Base-by-base conservation (phyloP, 1,140 invertebrate genomes). In the Wasmannia auropunctata region DNA sequence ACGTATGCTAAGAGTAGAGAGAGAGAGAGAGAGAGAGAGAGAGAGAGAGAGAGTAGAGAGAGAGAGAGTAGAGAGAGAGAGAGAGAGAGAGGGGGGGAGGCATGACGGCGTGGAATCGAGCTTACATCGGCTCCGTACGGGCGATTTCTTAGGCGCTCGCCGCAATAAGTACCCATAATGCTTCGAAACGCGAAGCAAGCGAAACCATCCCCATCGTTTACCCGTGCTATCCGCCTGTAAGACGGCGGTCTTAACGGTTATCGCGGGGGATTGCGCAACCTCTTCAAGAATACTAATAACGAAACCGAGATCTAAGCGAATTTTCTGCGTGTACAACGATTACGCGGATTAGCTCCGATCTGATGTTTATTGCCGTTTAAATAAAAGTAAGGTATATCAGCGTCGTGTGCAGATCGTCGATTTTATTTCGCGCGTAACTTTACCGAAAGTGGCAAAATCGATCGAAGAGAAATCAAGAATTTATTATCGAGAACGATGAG, bases 131-230 rank as follows among this genome's bases (percentile, higher is more conserved):
- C 40, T 60, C 16, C 22, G 67, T 72, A 72, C 69, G 79, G 77
- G 79, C 79, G 67, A 72, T 72, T 83, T 83, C 79, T 74, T 83
- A 83, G 79, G 40, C 49, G 19, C 10, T 70, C 79, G 51, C 19
- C 37, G 79, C 79, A 74, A 83, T 83, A 83, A 83, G 67, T 83
- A 74, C 51, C 67, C 69, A 83, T 83, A 83, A 83, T 83, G 79
- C 79, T 43, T 43, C 51, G 67, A 74, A 83, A 72, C 67, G 79
- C 51, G 51, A 22, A 72, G 67, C 79, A 83, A 83, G 79, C 65
- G 67, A 46, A 74, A 58, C 51, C 79, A 25, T 83, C 28, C n/a
- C 5, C 79, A 83, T 83, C 79, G 67, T 83, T 83, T 74, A 74
- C 37, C 65, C 34, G n/a, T n/a, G 49, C 51, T 56, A 81, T 58